Evolutionary conservation across 1,140 invertebrate genomes (phyloP).

Genomic region (Zaprionus inermis): DNA sequence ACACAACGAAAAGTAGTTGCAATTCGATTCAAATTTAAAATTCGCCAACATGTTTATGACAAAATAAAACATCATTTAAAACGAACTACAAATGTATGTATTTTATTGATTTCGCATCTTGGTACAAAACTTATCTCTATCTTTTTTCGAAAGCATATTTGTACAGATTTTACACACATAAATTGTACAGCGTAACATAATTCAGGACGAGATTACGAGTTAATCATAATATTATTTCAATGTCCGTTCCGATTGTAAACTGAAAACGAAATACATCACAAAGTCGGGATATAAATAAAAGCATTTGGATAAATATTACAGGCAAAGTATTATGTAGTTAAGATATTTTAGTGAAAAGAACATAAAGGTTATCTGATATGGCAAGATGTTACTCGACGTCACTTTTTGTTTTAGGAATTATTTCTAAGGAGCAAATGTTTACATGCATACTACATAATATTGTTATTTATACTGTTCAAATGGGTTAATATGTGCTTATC

Average conservation of each 20-base stretch:
- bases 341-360: slow-evolving; percentile 22
- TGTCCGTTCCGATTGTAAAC: slow-evolving; percentile 76
- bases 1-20: not conserved
- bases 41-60: not conserved
- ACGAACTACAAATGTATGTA: slow-evolving; percentile 50
- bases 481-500: slow-evolving; percentile 39
- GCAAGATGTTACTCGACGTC: slow-evolving; percentile 24
- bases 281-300: slow-evolving; percentile 40
- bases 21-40: too few relatives aligned
- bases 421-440: slow-evolving; percentile 18
- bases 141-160: slow-evolving; percentile 52
- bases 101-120: slow-evolving; percentile 61
- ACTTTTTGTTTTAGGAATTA: slow-evolving; percentile 19
- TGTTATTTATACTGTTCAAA: slow-evolving; percentile 31
- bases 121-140: slow-evolving; percentile 70
- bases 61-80: slow-evolving; percentile 13
- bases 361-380: slow-evolving; percentile 31
- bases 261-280: slow-evolving; percentile 59
- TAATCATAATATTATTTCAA: slow-evolving; percentile 75
- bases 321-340: slow-evolving; percentile 31
- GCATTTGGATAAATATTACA: slow-evolving; percentile 44
- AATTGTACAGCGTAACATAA: slow-evolving; percentile 37
- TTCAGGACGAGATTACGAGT: slow-evolving; percentile 12
- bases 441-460: slow-evolving; percentile 20
- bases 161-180: slow-evolving; percentile 64